Percentiles rank a stretch among this genome's conserved stretches.
These are phyloP conservation scores for Eriocheir sinensis DNA, from an alignment of 1,140 invertebrate genomes.

Conservation along the genomic window DNA sequence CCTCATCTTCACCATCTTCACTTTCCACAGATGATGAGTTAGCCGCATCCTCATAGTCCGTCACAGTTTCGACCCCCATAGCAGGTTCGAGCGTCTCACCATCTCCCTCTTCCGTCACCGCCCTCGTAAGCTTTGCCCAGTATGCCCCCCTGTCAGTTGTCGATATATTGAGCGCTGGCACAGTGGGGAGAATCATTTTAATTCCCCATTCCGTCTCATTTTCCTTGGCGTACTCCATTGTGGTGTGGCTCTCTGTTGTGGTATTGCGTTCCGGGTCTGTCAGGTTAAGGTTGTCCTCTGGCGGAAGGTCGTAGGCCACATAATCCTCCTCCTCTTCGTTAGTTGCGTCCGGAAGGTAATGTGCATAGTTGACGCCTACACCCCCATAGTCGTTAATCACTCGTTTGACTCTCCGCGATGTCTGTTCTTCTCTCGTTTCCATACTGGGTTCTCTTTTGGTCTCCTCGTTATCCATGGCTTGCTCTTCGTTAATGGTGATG, in stretches of 20 bases:
- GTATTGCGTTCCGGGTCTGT: too few species aligned
- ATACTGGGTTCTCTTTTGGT: too few species aligned
- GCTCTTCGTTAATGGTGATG: neutral
- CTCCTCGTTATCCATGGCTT: neutral
- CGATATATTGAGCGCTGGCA: neutral
- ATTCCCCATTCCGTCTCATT: neutral
- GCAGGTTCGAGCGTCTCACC: neutral
- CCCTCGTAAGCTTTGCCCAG: neutral
- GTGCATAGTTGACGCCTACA: neutral
- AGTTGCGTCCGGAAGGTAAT: neutral
- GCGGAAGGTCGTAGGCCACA: neutral
- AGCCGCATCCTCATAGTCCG: neutral
- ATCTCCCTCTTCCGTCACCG: neutral
- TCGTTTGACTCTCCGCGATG: neutral
- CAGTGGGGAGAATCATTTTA: neutral
- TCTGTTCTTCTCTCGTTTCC: too few species aligned
- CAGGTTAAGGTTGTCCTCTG: neutral
- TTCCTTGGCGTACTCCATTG: neutral
- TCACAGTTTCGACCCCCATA: neutral
- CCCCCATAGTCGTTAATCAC: slow-evolving; percentile 44
- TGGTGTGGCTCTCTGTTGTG: neutral
- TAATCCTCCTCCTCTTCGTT: neutral
- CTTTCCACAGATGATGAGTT: neutral
- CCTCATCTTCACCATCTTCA: too few species aligned
- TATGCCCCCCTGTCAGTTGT: neutral